Evolutionary conservation across 2,797 vertebrate species (phyloP), one percentile per base, ranked within the genome.

Genomic region (Chloroceryle inda): DNA sequence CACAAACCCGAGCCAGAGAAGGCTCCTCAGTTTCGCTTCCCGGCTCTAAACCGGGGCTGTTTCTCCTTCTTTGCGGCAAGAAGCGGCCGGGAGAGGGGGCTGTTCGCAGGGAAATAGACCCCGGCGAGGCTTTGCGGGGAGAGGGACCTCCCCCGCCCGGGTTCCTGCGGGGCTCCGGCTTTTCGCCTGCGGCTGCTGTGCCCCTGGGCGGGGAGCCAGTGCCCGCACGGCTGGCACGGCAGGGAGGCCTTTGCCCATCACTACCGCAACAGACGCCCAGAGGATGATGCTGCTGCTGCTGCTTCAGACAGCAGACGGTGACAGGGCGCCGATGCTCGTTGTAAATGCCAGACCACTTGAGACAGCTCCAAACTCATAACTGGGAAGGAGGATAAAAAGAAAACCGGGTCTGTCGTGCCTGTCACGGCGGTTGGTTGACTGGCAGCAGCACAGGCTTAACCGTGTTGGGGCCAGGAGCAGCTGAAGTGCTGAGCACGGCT

Each of bases 351-450:
- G 29, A 18, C 9, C 9, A 5, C 22, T 14, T 2, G 2, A 66
- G 56, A 5, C 17, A 24, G 64, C 73, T 37, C 45, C 11, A 20
- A 26, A 84, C 9, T 18, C 6, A 0, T 8, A 13, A 31, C 11
- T 22, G 10, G 22, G 24, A 44, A 79, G 47, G 58, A 29, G 18
- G 8, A 44, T 42, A 3, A 24, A 31, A 42, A 33, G 13, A 8
- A 50, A 55, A 18, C 7, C 0, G 2, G 14, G 33, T 22, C 31
- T 18, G 67, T 16, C 1, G 2, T 1, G 47, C 13, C 23, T 20
- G 33, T 21, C 22, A 0, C 15, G 35, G 2, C 10, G 31, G 49
- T 5, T 0, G 0, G 49, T 11, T 18, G 35, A 3, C 1, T 0
- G 10, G 5, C 21, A 13, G 4, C 56, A 6, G 69, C 74, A 18